Evolutionary conservation across 2,797 vertebrate species (phyloP).

Genomic region (Phalanger gymnotis): DNA sequence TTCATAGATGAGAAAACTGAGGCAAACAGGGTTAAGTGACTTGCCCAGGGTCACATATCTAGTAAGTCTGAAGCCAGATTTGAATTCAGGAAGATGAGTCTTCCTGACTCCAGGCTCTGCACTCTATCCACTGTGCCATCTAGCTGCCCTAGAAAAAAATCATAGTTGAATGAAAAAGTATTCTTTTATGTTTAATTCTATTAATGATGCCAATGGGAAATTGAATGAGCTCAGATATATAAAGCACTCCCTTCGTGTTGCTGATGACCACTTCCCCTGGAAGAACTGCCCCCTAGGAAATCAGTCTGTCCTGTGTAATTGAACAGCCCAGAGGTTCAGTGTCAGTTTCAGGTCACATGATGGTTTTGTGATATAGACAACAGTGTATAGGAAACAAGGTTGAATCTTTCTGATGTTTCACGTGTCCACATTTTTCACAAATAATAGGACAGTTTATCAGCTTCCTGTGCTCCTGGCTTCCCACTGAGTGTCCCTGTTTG

Average conservation of each 20-base stretch:
- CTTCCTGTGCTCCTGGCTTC: neutral
- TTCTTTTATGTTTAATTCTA: neutral
- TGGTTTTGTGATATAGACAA: conserved; percentile 36
- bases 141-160: neutral
- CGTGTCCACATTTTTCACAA: neutral
- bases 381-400: neutral
- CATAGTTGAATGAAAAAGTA: neutral
- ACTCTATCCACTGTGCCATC: neutral
- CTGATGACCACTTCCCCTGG: neutral
- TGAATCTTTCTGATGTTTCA: neutral
- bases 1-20: neutral
- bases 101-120: neutral
- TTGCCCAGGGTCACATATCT: neutral
- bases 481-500: neutral
- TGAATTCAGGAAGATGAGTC: neutral
- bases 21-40: neutral
- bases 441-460: neutral
- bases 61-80: neutral
- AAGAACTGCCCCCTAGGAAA: neutral
- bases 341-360: neutral
- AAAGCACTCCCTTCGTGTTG: neutral
- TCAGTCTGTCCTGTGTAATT: neutral
- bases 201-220: conserved; percentile 13
- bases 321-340: neutral
- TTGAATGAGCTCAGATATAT: conserved; percentile 5